These are phyloP conservation scores for Frankliniella intonsa DNA, from an alignment of 2,888 invertebrate genomes.

Conservation along the genomic window DNA sequence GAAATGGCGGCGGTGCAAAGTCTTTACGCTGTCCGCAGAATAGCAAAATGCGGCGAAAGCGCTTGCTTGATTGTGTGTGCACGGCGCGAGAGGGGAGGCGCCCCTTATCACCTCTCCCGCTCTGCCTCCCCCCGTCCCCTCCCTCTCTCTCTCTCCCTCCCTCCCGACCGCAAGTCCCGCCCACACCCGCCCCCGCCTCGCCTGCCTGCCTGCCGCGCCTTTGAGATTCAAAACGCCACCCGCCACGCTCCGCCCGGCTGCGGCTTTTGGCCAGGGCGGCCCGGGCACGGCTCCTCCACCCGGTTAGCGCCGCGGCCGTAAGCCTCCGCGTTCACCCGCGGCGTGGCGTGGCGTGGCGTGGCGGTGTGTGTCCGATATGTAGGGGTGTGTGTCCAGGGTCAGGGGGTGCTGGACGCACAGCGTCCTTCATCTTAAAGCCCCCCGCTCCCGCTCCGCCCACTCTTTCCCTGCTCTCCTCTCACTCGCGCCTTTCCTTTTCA, in stretches of 20 bases:
- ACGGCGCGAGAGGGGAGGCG: not conserved
- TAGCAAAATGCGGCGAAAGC: not conserved
- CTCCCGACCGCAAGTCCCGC: not conserved
- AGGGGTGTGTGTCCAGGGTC: too few species aligned
- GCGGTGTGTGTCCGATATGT: not conserved
- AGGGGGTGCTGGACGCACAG: too few species aligned
- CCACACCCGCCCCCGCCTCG: not conserved
- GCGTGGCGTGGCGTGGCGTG: not conserved
- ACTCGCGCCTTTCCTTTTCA: not conserved
- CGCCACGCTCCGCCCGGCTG: not conserved
- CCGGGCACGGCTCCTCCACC: not conserved
- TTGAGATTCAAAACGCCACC: slow-evolving; percentile 19
- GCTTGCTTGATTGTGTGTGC: not conserved
- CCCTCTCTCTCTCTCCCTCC: too few species aligned
- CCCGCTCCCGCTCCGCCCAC: not conserved
- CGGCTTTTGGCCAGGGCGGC: not conserved
- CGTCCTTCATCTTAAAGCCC: too few species aligned
- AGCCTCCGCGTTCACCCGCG: not conserved
- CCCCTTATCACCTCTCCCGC: not conserved
- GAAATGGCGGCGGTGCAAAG: not conserved
- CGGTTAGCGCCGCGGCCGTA: not conserved
- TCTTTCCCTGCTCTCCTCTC: not conserved
- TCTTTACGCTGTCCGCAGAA: slow-evolving; percentile 5
- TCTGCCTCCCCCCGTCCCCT: not conserved
- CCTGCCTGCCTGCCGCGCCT: not conserved